Evolutionary conservation across 2,113 vertebrate genomes (phyloP), one percentile per base, ranked within the genome.

Genomic region (Lichenostomus cassidix): DNA sequence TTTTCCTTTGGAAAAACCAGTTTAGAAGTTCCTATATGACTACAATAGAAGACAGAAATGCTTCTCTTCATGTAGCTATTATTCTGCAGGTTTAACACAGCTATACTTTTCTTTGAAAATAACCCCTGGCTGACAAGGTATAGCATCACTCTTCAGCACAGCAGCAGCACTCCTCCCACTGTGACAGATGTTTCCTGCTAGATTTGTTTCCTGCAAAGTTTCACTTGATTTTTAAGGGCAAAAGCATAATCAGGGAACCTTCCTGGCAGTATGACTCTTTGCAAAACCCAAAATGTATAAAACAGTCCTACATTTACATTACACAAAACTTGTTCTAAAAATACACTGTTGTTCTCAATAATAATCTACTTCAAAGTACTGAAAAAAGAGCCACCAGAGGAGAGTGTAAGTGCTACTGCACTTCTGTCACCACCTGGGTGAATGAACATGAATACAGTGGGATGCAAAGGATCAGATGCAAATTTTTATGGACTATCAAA

Each of bases 291-390:
- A 82, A 69, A 8, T 12, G 15, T 37, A 85, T 7, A 58, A 74
- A 85, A 49, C 10, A n/a, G 58, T 31, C 83, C 44, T 29, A 59
- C 33, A 37, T 41, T 69, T 47, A 19, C 39, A 59, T 59, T 42
- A 35, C 16, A 70, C 7, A 77, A 74, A 88, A 35, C 20, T 29
- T 39, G 24, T 90, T 85, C 95, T 77, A 94, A 95, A 94, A 93
- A 83, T 77, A 95, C 31, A 31, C 47, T 18, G 33, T 23, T 79
- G 33, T 52, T 83, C 59, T 83, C 55, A 94, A 44, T 53, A 83
- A 69, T 11, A 76, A 83, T 37, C 79, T 56, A 52, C 75, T 83
- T 78, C 47, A 74, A 94, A 92, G 71, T 28, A 63, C 52, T n/a
- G 33, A 86, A 80, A 69, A 91, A 80, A 74, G 22, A n/a, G 28